Evolutionary conservation across 2,113 vertebrate genomes (phyloP).

Genomic region (Turdus rufiventris): DNA sequence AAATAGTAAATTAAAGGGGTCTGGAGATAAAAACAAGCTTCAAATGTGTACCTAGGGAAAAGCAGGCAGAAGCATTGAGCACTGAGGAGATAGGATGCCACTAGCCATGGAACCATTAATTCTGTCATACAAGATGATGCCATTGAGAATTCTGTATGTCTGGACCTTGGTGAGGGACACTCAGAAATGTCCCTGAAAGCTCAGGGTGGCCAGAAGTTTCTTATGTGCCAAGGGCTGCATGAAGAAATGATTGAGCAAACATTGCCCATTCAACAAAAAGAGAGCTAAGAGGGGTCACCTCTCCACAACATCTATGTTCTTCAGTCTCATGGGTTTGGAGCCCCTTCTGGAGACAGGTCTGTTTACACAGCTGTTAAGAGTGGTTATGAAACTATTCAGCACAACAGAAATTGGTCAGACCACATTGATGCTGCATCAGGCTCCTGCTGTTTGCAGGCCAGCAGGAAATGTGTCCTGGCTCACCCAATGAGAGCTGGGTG

Average conservation of each 20-base stretch:
- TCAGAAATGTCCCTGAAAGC: background rate
- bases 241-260: background rate
- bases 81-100: background rate
- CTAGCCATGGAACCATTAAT: background rate
- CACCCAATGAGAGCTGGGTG: fast-evolving
- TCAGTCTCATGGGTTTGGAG: background rate
- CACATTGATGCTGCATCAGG: background rate
- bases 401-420: background rate
- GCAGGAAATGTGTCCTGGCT: background rate
- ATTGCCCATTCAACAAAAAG: background rate
- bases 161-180: background rate
- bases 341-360: background rate
- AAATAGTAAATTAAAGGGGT: background rate
- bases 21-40: background rate
- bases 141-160: background rate
- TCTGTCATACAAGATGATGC: background rate
- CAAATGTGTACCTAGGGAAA: background rate
- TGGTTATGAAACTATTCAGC: background rate
- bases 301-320: background rate
- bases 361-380: background rate
- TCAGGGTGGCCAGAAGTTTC: background rate
- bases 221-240: fast-evolving
- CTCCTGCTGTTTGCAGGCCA: background rate
- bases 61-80: background rate
- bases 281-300: background rate